Conservation (phyloP, 2,888 invertebrate species). For the Xestia ashworthii region DNA sequence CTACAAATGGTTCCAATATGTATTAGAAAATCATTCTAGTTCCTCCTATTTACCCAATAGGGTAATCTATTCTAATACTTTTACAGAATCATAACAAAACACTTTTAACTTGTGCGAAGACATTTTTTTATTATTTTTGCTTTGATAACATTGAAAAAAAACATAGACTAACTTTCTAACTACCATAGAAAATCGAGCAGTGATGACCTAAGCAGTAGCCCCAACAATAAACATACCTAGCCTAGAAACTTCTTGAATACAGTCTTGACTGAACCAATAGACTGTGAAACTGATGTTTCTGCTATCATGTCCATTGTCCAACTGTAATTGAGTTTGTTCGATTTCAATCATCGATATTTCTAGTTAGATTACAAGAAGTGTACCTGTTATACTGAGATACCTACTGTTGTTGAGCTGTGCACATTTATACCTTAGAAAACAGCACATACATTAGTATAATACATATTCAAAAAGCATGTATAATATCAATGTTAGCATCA, state of each 20-base stretch:
- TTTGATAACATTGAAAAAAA: constrained; percentile 24
- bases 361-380: constrained; percentile 11
- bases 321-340: neutral
- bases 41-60: constrained; percentile 40
- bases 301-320: neutral
- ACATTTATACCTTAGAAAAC: constrained; percentile 29
- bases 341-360: neutral
- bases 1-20: neutral
- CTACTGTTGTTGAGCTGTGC: neutral
- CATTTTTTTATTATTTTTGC: neutral
- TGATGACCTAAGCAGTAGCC: neutral
- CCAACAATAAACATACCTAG: neutral
- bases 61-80: constrained; percentile 27
- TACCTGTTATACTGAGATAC: neutral
- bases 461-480: constrained; percentile 20
- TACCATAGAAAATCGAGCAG: constrained; percentile 6
- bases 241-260: neutral
- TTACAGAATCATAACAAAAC: constrained; percentile 11
- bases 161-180: neutral
- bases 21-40: constrained; percentile 9
- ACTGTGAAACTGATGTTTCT: neutral
- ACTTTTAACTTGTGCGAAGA: constrained; percentile 16
- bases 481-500: constrained; percentile 56
- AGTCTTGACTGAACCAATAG: neutral
- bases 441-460: constrained; percentile 12